Percentiles rank a stretch among this genome's conserved stretches.
These are phyloP conservation scores for Eira barbara DNA, from an alignment of 2,113 vertebrate species.

Conservation along the genomic window DNA sequence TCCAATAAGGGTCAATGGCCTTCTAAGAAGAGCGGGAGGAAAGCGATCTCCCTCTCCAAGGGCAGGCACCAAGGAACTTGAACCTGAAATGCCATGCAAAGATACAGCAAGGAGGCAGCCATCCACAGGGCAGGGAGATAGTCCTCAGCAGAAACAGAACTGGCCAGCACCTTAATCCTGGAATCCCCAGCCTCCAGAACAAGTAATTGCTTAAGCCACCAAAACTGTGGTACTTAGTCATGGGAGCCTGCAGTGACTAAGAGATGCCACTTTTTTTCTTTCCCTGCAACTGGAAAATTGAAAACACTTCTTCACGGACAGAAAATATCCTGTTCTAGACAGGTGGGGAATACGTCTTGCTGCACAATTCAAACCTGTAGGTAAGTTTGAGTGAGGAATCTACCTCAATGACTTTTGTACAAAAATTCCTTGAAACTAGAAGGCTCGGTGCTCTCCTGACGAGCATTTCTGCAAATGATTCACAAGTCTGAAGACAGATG, in stretches of 20 bases:
- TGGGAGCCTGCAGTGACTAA: background rate
- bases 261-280: background rate
- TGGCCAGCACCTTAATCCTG: background rate
- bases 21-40: background rate
- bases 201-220: background rate
- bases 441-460: background rate
- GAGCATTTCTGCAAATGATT: background rate
- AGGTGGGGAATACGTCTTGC: background rate
- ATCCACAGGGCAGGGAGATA: background rate
- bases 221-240: background rate
- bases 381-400: background rate
- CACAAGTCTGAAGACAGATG: background rate
- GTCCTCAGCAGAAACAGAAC: background rate
- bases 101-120: background rate
- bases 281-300: background rate
- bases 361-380: background rate
- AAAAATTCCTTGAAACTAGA: background rate
- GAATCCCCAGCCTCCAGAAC: background rate
- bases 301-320: background rate
- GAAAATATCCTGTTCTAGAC: background rate
- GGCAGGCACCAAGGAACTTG: background rate
- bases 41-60: background rate
- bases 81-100: background rate
- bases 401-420: background rate
- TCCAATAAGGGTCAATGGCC: background rate